Evolutionary conservation across 2,888 invertebrate species (phyloP).

Genomic region (Cheilosia grossa): DNA sequence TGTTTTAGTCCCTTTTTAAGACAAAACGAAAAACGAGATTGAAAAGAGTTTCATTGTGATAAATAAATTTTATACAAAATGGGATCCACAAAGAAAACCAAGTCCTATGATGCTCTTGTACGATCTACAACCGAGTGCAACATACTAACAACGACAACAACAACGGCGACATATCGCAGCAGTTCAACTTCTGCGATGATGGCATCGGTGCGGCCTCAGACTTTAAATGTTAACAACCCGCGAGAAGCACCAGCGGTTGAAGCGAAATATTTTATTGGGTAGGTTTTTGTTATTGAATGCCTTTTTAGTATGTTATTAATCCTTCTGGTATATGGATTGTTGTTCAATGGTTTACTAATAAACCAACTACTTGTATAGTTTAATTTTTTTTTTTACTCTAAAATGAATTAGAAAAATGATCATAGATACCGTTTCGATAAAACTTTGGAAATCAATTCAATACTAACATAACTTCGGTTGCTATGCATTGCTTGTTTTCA

Average conservation of each 20-base stretch:
- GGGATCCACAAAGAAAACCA: conserved; percentile 67
- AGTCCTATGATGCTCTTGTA: conserved; percentile 54
- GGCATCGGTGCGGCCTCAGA: conserved; percentile 80
- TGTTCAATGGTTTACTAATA: too few relatives aligned
- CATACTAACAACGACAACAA: conserved; percentile 55
- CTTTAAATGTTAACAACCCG: conserved; percentile 81
- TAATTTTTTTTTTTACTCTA: too few relatives aligned
- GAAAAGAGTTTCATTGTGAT: conserved; percentile 24
- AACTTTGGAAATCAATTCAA: too few relatives aligned
- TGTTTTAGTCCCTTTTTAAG: background rate
- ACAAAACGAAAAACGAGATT: conserved; percentile 5
- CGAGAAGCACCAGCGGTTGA: conserved; percentile 81
- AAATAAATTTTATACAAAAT: conserved; percentile 31
- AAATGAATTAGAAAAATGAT: too few relatives aligned
- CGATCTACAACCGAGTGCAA: conserved; percentile 59
- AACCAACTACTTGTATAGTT: too few relatives aligned
- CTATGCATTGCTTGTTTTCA: too few relatives aligned
- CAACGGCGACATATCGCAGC: conserved; percentile 78
- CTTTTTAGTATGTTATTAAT: background rate
- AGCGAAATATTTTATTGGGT: conserved; percentile 82
- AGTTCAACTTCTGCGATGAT: conserved; percentile 78
- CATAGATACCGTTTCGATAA: too few relatives aligned
- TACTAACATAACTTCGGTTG: too few relatives aligned
- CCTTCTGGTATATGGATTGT: background rate
- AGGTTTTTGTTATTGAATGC: conserved; percentile 77